These are phyloP conservation scores for Tichodroma muraria DNA, from an alignment of 2,113 vertebrate genomes.

Conservation along the genomic window DNA sequence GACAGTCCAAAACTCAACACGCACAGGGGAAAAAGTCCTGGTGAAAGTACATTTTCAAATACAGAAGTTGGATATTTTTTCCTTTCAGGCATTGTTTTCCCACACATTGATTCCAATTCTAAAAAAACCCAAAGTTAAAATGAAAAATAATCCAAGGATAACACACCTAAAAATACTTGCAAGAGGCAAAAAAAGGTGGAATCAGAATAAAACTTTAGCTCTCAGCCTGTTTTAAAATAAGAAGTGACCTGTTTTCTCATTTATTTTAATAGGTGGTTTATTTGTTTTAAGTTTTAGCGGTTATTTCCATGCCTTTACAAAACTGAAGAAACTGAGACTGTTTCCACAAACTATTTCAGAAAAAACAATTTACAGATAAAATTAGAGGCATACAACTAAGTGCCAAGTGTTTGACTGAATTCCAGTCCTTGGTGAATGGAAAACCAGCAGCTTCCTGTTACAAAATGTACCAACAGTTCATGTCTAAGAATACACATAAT, in stretches of 20 bases:
- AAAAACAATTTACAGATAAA: conserved; percentile 63
- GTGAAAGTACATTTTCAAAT: background rate
- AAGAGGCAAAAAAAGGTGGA: background rate
- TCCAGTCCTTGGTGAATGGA: conserved; percentile 76
- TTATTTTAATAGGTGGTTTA: conserved; percentile 9
- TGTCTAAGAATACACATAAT: conserved; percentile 67
- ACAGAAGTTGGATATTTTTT: background rate
- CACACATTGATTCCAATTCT: conserved; percentile 61
- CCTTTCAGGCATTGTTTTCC: conserved; percentile 57
- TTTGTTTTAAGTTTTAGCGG: conserved; percentile 32
- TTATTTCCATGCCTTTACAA: conserved; percentile 32
- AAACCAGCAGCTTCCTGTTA: conserved; percentile 76
- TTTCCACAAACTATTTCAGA: conserved; percentile 62
- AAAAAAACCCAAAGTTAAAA: conserved; percentile 64
- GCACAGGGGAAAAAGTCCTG: background rate
- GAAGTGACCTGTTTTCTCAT: background rate
- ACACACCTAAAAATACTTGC: conserved; percentile 54
- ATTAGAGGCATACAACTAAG: conserved; percentile 49
- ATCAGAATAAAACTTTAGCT: background rate
- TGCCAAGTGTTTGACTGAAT: conserved; percentile 69
- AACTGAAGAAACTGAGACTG: conserved; percentile 34
- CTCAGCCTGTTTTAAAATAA: background rate
- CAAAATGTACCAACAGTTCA: conserved; percentile 74
- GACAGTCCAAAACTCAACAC: background rate
- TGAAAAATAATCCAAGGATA: conserved; percentile 63